These are phyloP conservation scores for Rhagoletis pomonella DNA, from an alignment of 1,140 invertebrate genomes.

Conservation along the genomic window DNA sequence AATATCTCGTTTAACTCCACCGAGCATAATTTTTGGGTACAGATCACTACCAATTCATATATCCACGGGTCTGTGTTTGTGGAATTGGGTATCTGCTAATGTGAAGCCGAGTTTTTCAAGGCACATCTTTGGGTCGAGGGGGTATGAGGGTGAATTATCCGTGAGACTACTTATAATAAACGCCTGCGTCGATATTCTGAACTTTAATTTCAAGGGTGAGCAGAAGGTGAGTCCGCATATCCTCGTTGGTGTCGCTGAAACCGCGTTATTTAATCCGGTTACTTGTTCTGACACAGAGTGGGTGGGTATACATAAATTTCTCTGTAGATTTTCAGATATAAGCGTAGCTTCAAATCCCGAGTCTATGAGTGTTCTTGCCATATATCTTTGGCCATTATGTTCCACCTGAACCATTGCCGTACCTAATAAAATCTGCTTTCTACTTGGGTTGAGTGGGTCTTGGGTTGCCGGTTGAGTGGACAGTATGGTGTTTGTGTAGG, in stretches of 20 bases:
- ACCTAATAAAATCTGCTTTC: background rate
- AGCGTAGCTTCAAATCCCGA: background rate
- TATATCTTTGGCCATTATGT: background rate
- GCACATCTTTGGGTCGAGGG: too few relatives aligned
- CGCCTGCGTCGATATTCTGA: background rate
- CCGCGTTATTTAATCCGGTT: background rate
- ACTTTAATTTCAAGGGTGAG: background rate
- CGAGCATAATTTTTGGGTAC: background rate
- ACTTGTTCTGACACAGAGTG: background rate
- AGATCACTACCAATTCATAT: background rate
- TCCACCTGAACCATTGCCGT: background rate
- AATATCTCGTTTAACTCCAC: too few relatives aligned
- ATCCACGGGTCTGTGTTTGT: background rate
- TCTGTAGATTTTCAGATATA: background rate
- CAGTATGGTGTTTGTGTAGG: too few relatives aligned
- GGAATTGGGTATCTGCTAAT: background rate
- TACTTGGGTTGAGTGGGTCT: too few relatives aligned
- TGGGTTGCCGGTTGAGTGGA: too few relatives aligned
- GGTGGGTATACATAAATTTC: background rate
- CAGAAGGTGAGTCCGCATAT: background rate
- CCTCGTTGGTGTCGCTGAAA: constrained; percentile 1
- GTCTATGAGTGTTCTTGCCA: background rate
- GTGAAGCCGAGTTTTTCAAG: background rate
- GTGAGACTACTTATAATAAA: background rate
- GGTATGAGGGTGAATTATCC: background rate